Evolutionary conservation across 2,797 vertebrate species (phyloP), one percentile per base, ranked within the genome.

Genomic region (Psittacula derbiana): DNA sequence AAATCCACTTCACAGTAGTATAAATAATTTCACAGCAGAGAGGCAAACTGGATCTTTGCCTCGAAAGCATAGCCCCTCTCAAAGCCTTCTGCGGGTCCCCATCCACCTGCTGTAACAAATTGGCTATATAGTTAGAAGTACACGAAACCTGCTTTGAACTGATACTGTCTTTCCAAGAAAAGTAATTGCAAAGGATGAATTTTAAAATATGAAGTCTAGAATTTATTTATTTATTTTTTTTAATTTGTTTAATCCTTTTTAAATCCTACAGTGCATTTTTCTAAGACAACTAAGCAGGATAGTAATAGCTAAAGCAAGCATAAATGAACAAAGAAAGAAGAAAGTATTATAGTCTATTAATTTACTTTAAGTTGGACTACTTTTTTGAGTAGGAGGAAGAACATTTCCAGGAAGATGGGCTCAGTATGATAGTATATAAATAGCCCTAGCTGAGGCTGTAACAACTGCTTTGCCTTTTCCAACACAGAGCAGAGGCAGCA

Each of bases 371-470:
- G 94, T 86, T n/a, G 70, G 88, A 83, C 91, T 90, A 27, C 73
- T 91, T 76, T 85, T 95, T n/a, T 60, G n/a, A 92, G 66, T 30
- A 95, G 46, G 74, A 83, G 38, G 76, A 94, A 66, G 74, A 93
- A 88, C 46, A 88, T 78, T 80, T 92, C 84, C 44, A 82, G 36
- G 46, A 90, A 90, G 67, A 90, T 79, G 57, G 50, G 52, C 64
- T 96, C 70, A 38, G 46, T 71, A 92, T 38, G 69, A 84, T 74
- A 76, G 76, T 61, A 33, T 90, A 96, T 96, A 97, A 97, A 97
- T 86, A 97, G 90, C 81, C 60, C 18, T 10, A 80, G 95, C 94
- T 97, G 62, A 96, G 94, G 89, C 90, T 83, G 65, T 88, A 97
- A 96, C 96, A 97, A 96, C 81, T 94, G 81, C 86, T 94, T 52